Conservation (phyloP, 1,140 invertebrate genomes). For the Leptinotarsa undecemlineata region DNA sequence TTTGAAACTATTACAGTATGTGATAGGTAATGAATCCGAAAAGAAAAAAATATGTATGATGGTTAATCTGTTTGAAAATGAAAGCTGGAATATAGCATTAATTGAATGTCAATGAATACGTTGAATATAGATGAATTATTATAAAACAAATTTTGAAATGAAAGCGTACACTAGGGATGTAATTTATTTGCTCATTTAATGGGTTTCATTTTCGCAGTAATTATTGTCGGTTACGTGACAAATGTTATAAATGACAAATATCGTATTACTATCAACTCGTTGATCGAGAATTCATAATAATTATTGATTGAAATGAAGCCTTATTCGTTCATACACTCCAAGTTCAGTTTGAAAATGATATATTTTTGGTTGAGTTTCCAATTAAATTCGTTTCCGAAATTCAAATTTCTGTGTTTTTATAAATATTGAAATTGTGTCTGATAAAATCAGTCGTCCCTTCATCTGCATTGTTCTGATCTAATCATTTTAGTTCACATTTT, state of each 20-base stretch:
- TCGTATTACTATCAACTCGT: too few species aligned
- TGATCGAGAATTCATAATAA: too few species aligned
- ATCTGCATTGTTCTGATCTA: too few species aligned
- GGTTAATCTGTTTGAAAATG: neutral
- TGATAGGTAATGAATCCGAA: neutral
- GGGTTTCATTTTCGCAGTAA: neutral
- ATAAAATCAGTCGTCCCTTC: too few species aligned
- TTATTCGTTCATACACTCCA: too few species aligned
- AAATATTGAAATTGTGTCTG: too few species aligned
- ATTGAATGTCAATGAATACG: neutral
- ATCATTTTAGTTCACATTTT: too few species aligned
- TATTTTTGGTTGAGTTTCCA: too few species aligned
- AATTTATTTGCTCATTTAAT: neutral
- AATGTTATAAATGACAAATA: neutral
- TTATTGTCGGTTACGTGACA: constrained; percentile 1
- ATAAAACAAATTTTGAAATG: constrained; percentile 1
- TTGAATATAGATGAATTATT: neutral
- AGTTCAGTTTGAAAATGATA: too few species aligned
- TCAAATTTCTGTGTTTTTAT: too few species aligned
- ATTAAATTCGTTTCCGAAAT: too few species aligned
- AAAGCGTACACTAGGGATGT: neutral
- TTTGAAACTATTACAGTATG: neutral
- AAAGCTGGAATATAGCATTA: neutral
- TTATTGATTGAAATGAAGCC: too few species aligned
- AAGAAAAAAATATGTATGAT: neutral